phyloP scores from a whole-genome alignment of 2,797 vertebrate genomes.

The Acrossocheilus wenchowensis region DNA sequence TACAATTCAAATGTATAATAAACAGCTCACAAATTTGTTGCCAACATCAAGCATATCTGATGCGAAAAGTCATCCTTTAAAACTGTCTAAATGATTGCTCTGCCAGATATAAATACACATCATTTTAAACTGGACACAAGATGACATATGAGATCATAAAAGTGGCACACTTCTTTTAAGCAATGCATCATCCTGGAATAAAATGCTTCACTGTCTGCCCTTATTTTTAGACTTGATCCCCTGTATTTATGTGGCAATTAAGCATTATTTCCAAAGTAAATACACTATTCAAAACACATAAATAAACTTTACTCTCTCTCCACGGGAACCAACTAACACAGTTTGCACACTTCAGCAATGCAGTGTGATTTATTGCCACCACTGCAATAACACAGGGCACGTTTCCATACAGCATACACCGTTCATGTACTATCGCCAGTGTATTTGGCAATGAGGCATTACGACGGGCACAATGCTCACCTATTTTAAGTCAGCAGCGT shows the following conservation, averaged over 20 bases:
- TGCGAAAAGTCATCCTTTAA: background rate
- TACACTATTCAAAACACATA: slow-evolving; percentile 19
- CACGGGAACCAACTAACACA: background rate
- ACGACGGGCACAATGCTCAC: slow-evolving; percentile 15
- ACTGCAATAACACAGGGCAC: slow-evolving; percentile 22
- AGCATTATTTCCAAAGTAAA: slow-evolving; percentile 33
- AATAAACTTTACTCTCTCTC: slow-evolving; percentile 22
- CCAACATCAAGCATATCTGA: background rate
- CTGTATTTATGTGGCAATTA: slow-evolving; percentile 37
- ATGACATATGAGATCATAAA: slow-evolving; percentile 20
- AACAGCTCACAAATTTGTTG: background rate
- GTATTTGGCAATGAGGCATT: slow-evolving; percentile 27
- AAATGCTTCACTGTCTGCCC: slow-evolving; percentile 24
- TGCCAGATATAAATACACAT: slow-evolving; percentile 15
- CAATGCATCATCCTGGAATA: slow-evolving; percentile 12
- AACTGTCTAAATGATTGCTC: background rate
- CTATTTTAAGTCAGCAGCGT: slow-evolving; percentile 51
- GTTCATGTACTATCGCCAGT: slow-evolving; percentile 20
- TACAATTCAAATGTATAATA: background rate
- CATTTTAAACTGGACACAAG: background rate
- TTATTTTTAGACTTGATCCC: slow-evolving; percentile 32
- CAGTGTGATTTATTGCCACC: slow-evolving; percentile 13
- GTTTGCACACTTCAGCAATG: slow-evolving; percentile 25
- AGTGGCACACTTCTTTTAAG: slow-evolving; percentile 28
- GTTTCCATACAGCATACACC: slow-evolving; percentile 14